Evolutionary conservation across 1,140 invertebrate species (phyloP).

Genomic region (Vanessa atalanta): DNA sequence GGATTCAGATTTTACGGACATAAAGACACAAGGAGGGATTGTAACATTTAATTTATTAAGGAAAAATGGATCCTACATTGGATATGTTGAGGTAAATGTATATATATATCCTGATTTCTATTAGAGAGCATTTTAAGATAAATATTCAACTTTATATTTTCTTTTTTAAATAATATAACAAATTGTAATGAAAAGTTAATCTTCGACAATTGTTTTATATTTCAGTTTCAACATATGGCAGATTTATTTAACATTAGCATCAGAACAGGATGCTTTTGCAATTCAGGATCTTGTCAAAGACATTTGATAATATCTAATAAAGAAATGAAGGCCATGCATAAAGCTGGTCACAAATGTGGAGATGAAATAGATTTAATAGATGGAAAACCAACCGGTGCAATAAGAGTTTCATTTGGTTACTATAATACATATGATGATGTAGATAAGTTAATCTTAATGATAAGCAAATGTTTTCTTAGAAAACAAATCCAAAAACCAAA

Average conservation of each 20-base stretch:
- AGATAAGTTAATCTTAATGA: slow-evolving; percentile 87
- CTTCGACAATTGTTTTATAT: slow-evolving; percentile 26
- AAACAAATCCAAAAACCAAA: slow-evolving; percentile 49
- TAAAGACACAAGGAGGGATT: slow-evolving; percentile 88
- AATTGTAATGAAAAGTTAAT: too few relatives aligned
- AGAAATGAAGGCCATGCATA: slow-evolving; percentile 89
- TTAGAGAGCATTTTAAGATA: too few relatives aligned
- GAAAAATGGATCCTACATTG: slow-evolving; percentile 89
- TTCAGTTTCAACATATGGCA: slow-evolving; percentile 93
- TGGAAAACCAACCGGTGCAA: slow-evolving; percentile 93
- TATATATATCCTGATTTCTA: too few relatives aligned
- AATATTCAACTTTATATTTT: too few relatives aligned
- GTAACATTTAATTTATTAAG: slow-evolving; percentile 94
- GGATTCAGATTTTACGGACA: slow-evolving; percentile 85
- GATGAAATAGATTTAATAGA: slow-evolving; percentile 94
- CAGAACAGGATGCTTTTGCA: slow-evolving; percentile 97
- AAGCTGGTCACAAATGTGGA: slow-evolving; percentile 95
- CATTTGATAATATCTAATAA: slow-evolving; percentile 86
- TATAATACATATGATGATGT: slow-evolving; percentile 89
- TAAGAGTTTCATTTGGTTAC: slow-evolving; percentile 97
- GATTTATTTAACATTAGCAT: slow-evolving; percentile 92
- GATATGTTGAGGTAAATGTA: slow-evolving; percentile 89
- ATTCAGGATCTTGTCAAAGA: slow-evolving; percentile 95
- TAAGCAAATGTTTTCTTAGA: slow-evolving; percentile 85
- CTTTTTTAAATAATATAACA: too few relatives aligned